phyloP scores from a whole-genome alignment of 2,113 vertebrate genomes.

The Vidua chalybeata region DNA sequence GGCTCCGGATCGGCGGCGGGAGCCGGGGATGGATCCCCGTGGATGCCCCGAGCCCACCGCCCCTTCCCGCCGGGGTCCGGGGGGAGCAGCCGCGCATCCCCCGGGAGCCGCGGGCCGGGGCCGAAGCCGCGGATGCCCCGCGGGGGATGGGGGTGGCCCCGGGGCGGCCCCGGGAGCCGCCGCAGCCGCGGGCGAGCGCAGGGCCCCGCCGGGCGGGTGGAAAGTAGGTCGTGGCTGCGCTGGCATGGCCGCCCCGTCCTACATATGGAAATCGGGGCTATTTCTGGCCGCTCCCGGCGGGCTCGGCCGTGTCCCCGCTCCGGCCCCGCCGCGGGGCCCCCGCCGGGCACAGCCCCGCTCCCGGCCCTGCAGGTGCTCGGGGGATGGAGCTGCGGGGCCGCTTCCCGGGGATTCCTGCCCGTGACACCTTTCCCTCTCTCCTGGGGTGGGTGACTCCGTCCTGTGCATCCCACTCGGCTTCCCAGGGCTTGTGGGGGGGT shows the following conservation, averaged over 20 bases:
- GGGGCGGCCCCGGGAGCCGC: not conserved
- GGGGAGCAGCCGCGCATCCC: not conserved
- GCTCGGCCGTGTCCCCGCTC: not conserved
- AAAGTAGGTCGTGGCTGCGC: conserved; percentile 14
- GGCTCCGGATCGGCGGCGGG: fast-evolving
- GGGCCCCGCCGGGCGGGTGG: not conserved
- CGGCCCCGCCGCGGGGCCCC: not conserved
- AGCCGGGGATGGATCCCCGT: fast-evolving
- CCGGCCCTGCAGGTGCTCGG: fast-evolving
- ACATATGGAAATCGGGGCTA: conserved; percentile 21
- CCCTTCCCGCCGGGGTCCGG: not conserved
- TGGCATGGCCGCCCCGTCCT: conserved; percentile 19
- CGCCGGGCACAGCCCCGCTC: not conserved
- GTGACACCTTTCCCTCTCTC: fast-evolving
- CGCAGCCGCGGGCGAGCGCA: fast-evolving
- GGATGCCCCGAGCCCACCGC: not conserved
- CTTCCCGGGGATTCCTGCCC: not conserved
- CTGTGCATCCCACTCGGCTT: not conserved
- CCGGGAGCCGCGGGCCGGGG: not conserved
- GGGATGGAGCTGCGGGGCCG: not conserved
- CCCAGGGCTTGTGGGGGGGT: fast-evolving
- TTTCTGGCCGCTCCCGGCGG: not conserved
- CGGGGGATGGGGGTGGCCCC: not conserved
- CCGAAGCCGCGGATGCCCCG: fast-evolving
- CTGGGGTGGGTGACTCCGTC: not conserved